Percentiles rank a stretch among this genome's conserved stretches.
Conservation (phyloP, 2,888 invertebrate genomes). For the Macaria notata region DNA sequence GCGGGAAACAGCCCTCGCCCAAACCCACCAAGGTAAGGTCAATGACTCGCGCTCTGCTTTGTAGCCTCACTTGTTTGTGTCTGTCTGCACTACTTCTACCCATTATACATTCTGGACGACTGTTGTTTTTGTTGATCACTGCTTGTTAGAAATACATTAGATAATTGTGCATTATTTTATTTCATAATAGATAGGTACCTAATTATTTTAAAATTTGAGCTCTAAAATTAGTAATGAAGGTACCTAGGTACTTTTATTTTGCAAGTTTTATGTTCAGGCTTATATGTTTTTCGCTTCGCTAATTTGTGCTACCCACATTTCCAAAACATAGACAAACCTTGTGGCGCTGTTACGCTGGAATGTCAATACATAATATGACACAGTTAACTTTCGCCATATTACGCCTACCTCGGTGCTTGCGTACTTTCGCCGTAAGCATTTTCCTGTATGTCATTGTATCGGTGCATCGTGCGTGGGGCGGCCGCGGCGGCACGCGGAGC, state of each 20-base stretch:
- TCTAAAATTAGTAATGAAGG: neutral
- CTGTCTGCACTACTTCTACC: constrained; percentile 14
- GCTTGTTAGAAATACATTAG: neutral
- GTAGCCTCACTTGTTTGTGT: constrained; percentile 47
- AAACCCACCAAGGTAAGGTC: constrained; percentile 80
- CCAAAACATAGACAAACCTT: neutral
- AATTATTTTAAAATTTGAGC: neutral
- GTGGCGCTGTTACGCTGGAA: neutral
- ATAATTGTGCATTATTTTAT: neutral
- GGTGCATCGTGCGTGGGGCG: constrained; percentile 15
- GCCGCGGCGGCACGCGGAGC: constrained; percentile 18
- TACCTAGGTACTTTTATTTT: too few species aligned
- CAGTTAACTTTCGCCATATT: constrained; percentile 51
- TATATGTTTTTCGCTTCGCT: neutral
- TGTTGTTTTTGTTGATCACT: constrained; percentile 3
- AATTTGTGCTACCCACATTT: neutral
- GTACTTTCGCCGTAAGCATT: constrained; percentile 62
- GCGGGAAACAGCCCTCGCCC: constrained; percentile 81
- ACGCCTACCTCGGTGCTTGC: constrained; percentile 39
- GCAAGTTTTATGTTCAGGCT: neutral
- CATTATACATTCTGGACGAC: constrained; percentile 12
- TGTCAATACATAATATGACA: neutral
- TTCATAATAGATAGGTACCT: neutral
- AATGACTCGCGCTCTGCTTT: constrained; percentile 59
- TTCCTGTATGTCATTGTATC: constrained; percentile 38